Evolutionary conservation across 1,140 invertebrate species (phyloP).

Genomic region (Heliconius hewitsoni): DNA sequence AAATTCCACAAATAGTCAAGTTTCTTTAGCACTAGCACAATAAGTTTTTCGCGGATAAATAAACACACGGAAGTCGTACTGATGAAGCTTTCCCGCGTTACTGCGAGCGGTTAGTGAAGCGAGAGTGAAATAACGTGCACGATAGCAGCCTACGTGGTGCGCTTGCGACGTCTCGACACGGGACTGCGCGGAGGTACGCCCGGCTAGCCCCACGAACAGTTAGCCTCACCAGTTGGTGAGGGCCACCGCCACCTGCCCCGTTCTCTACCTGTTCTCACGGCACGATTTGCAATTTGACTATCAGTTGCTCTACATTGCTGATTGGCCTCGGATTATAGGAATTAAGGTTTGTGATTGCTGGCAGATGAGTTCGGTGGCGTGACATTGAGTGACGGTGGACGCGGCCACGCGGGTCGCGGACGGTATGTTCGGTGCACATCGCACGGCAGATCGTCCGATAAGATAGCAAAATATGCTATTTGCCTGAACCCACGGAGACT

Average conservation of each 20-base stretch:
- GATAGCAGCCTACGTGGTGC: constrained; percentile 58
- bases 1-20: constrained; percentile 29
- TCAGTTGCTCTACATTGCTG: constrained; percentile 75
- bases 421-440: constrained; percentile 55
- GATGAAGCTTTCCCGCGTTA: constrained; percentile 48
- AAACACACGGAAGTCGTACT: constrained; percentile 23
- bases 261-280: constrained; percentile 72
- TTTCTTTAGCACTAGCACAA: constrained; percentile 46
- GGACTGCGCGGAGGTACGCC: constrained; percentile 63
- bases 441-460: constrained; percentile 55
- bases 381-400: constrained; percentile 64
- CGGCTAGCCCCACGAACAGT: constrained; percentile 62
- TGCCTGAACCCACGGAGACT: constrained; percentile 57
- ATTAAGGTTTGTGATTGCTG: constrained; percentile 56
- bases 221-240: constrained; percentile 60
- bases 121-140: constrained; percentile 30
- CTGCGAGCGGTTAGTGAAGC: constrained; percentile 26
- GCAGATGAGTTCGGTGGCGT: constrained; percentile 54
- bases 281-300: constrained; percentile 64
- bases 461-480: constrained; percentile 69
- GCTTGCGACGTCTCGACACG: constrained; percentile 53
- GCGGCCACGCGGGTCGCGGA: constrained; percentile 52
- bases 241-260: constrained; percentile 61
- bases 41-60: constrained; percentile 15
- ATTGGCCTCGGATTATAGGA: constrained; percentile 72